These are phyloP conservation scores for Aphelocoma coerulescens DNA, from an alignment of 2,113 vertebrate genomes.

Conservation along the genomic window DNA sequence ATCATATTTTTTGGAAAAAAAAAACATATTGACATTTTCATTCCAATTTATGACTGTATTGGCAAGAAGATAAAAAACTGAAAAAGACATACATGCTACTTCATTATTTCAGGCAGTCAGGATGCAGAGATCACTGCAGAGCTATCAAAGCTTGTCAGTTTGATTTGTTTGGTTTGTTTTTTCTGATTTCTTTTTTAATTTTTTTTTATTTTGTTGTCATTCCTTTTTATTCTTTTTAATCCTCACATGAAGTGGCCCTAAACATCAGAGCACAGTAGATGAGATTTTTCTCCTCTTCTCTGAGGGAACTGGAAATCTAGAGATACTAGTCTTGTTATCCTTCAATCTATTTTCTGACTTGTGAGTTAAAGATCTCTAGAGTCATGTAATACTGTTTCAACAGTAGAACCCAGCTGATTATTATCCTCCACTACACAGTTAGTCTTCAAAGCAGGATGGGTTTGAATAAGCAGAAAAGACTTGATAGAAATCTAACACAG, in stretches of 20 bases:
- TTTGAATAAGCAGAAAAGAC: not conserved
- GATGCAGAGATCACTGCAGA: not conserved
- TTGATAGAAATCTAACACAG: not conserved
- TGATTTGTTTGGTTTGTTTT: not conserved
- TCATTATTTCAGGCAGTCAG: not conserved
- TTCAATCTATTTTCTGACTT: not conserved
- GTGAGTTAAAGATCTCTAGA: not conserved
- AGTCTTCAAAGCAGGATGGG: not conserved
- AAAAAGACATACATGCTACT: not conserved
- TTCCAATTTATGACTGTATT: not conserved
- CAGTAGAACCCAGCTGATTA: not conserved
- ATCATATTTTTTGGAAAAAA: not conserved
- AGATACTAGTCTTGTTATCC: not conserved
- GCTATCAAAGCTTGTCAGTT: not conserved
- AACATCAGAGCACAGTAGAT: not conserved
- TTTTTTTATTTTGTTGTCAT: not conserved
- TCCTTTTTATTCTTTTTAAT: not conserved
- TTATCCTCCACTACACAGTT: not conserved
- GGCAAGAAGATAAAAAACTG: not conserved
- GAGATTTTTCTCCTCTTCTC: not conserved
- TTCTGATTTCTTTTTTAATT: not conserved
- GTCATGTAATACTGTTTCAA: not conserved
- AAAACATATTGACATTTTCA: not conserved
- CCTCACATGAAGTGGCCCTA: not conserved
- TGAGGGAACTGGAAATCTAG: not conserved